phyloP scores from a whole-genome alignment of 1,140 invertebrate species.

The Cephus cinctus region DNA sequence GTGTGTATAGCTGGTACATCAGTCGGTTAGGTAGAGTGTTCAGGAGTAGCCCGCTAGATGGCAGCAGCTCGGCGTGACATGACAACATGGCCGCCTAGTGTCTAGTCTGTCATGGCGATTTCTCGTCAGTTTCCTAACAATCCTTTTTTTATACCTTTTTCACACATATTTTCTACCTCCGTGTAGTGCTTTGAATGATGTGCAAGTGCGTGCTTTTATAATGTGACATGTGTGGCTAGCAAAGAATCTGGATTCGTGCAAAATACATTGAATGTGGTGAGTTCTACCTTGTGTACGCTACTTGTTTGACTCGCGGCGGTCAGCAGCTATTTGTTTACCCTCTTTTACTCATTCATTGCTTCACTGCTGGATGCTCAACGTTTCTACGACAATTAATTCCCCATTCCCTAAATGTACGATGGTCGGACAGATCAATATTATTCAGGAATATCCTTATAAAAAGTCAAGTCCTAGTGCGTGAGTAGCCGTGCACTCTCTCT shows the following conservation, averaged over 20 bases:
- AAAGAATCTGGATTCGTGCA: constrained; percentile 19
- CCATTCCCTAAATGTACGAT: no score
- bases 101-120: constrained; percentile 45
- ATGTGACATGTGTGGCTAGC: constrained; percentile 11
- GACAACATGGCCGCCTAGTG: constrained; percentile 46
- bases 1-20: no score
- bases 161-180: not conserved
- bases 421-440: no score
- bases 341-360: no score
- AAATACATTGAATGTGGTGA: constrained; percentile 29
- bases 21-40: constrained; percentile 6
- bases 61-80: not conserved
- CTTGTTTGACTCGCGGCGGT: constrained; percentile 25
- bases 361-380: no score
- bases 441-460: no score
- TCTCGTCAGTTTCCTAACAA: constrained; percentile 41
- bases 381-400: no score
- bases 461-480: no score
- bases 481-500: no score
- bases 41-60: no score
- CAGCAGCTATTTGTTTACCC: constrained; percentile 29
- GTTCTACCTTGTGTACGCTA: constrained; percentile 22
- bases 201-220: constrained; percentile 6
- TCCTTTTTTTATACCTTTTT: constrained; percentile 38
- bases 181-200: not conserved